phyloP scores from a whole-genome alignment of 2,888 invertebrate genomes.

The Erannis defoliaria region DNA sequence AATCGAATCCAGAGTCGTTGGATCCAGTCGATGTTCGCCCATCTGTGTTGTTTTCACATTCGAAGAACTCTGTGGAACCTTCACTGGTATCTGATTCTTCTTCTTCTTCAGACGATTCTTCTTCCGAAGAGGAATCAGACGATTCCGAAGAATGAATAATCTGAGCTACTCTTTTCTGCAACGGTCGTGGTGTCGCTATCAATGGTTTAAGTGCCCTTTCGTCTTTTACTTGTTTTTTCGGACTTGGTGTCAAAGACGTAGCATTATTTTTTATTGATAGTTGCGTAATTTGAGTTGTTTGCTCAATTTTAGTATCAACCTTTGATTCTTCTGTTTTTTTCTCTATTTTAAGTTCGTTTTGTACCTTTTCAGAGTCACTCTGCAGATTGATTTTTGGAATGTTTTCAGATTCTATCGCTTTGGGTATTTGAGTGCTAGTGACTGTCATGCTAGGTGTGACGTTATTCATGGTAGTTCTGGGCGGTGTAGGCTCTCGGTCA shows the following conservation, averaged over 20 bases:
- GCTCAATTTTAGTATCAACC: conserved; percentile 55
- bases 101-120: conserved; percentile 78
- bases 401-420: conserved; percentile 59
- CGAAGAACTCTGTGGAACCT: conserved; percentile 76
- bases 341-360: conserved; percentile 45
- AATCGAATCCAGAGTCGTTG: conserved; percentile 94
- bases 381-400: conserved; percentile 64
- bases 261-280: conserved; percentile 42
- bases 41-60: conserved; percentile 82
- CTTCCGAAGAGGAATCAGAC: conserved; percentile 78
- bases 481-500: conserved; percentile 11
- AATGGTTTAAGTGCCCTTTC: conserved; percentile 85
- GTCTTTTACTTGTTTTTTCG: conserved; percentile 78
- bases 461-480: conserved; percentile 16
- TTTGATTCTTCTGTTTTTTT: conserved; percentile 57
- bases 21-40: conserved; percentile 91
- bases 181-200: conserved; percentile 88
- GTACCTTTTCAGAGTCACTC: conserved; percentile 37
- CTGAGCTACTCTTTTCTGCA: conserved; percentile 84
- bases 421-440: conserved; percentile 33
- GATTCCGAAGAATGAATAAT: conserved; percentile 75
- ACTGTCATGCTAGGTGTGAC: conserved; percentile 26
- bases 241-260: conserved; percentile 39
- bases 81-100: conserved; percentile 78
- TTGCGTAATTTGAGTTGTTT: conserved; percentile 50